A percentile compares a stretch with the other conserved stretches of the same genome.
Conservation (phyloP, 2,888 invertebrate genomes). For the Euproctis similis region DNA sequence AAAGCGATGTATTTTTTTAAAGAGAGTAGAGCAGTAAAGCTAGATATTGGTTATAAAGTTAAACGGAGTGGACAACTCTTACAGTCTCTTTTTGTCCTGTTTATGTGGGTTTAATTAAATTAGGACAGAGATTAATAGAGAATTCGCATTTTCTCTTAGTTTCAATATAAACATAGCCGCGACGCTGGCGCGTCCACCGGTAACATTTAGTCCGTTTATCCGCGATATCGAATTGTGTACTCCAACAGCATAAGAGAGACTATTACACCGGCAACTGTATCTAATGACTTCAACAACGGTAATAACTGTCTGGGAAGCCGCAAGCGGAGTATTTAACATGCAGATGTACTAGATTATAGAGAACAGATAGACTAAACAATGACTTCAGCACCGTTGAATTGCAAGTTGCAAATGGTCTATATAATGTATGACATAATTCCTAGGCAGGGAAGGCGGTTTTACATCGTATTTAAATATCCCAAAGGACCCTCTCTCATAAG, state of each 20-base stretch:
- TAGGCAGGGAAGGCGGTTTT: slow-evolving; percentile 35
- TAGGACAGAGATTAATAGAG: no score
- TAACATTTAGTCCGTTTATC: slow-evolving; percentile 18
- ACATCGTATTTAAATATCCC: slow-evolving; percentile 43
- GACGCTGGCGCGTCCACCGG: slow-evolving; percentile 3
- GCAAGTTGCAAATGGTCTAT: slow-evolving; percentile 43
- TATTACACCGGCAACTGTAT: slow-evolving; percentile 65
- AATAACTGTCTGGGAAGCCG: slow-evolving; percentile 67
- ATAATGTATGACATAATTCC: no score
- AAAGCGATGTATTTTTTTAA: no score
- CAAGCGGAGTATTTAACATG: slow-evolving; percentile 50
- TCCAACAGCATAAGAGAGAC: slow-evolving; percentile 50
- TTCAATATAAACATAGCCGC: no score
- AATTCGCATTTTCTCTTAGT: no score
- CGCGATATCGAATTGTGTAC: slow-evolving; percentile 60
- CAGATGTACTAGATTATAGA: slow-evolving; percentile 56
- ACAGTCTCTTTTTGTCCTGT: no score
- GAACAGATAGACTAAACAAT: slow-evolving; percentile 65
- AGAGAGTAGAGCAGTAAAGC: no score
- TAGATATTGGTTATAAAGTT: no score
- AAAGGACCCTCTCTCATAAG: slow-evolving; percentile 42
- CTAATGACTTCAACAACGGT: slow-evolving; percentile 59
- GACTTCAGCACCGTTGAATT: slow-evolving; percentile 47
- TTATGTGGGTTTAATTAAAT: no score
- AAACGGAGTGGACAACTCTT: no score